These are phyloP conservation scores for Dolichoris vasculosae DNA, from an alignment of 1,140 invertebrate genomes.

Conservation along the genomic window DNA sequence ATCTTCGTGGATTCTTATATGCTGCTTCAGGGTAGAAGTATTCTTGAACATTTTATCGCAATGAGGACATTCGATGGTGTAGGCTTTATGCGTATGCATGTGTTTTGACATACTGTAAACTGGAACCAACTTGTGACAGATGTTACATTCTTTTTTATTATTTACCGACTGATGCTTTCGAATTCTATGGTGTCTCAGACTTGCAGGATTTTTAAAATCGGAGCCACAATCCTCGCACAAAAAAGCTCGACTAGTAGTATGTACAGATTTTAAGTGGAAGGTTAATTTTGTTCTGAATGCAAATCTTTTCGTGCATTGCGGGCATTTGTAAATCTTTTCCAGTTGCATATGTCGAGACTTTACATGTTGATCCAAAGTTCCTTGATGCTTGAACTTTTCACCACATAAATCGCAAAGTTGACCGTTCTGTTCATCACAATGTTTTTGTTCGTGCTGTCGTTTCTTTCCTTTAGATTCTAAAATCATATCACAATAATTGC, in stretches of 20 bases:
- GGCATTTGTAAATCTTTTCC: constrained; percentile 71
- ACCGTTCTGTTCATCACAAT: constrained; percentile 68
- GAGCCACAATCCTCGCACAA: constrained; percentile 72
- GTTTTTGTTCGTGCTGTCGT: constrained; percentile 72
- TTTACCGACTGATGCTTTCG: constrained; percentile 69
- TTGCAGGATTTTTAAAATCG: constrained; percentile 73
- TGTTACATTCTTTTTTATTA: constrained; percentile 69
- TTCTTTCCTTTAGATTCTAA: constrained; percentile 71
- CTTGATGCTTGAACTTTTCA: constrained; percentile 72
- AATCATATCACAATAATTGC: constrained; percentile 65
- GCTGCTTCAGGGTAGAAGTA: constrained; percentile 72
- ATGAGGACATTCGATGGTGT: constrained; percentile 71
- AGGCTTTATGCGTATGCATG: constrained; percentile 73
- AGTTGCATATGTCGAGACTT: constrained; percentile 71
- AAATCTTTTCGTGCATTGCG: constrained; percentile 72
- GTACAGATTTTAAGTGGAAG: constrained; percentile 72
- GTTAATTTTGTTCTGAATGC: constrained; percentile 73
- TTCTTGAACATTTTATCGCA: constrained; percentile 75
- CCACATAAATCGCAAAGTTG: constrained; percentile 72
- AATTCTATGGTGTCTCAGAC: constrained; percentile 71
- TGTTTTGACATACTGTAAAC: constrained; percentile 73
- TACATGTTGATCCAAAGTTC: constrained; percentile 71
- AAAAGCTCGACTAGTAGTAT: constrained; percentile 69
- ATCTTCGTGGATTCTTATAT: constrained; percentile 72
- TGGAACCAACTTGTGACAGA: constrained; percentile 71